Evolutionary conservation across 2,888 invertebrate genomes (phyloP).

Genomic region (Sisyra terminalis): DNA sequence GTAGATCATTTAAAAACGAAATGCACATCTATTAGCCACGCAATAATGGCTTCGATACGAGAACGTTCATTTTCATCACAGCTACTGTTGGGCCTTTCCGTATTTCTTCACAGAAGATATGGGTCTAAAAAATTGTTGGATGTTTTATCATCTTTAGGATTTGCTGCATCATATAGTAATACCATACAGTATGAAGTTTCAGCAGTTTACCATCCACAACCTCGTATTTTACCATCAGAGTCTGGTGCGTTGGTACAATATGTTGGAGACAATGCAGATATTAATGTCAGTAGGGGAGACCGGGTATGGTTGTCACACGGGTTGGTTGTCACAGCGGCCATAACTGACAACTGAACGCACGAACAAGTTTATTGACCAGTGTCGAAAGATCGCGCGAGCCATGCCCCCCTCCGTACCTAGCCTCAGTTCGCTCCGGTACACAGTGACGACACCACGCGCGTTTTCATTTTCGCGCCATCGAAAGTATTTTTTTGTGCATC

Average conservation of each 20-base stretch:
- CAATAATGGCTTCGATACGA: constrained; percentile 19
- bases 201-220: constrained; percentile 19
- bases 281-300: constrained; percentile 11
- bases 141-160: constrained; percentile 19
- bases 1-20: constrained; percentile 18
- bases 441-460: neutral
- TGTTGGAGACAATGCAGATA: constrained; percentile 16
- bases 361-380: neutral
- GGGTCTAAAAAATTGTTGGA: constrained; percentile 19
- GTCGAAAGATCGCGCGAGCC: neutral
- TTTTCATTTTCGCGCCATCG: neutral
- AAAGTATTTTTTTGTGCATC: neutral
- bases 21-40: constrained; percentile 19
- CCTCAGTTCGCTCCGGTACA: neutral
- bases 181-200: constrained; percentile 17
- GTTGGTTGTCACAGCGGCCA: constrained; percentile 2
- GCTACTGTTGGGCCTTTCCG: constrained; percentile 17
- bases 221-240: constrained; percentile 20
- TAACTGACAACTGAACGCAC: neutral
- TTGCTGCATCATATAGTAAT: constrained; percentile 19
- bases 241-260: constrained; percentile 19
- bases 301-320: constrained; percentile 3
- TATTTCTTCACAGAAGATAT: constrained; percentile 20
- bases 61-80: constrained; percentile 15
- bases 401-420: neutral